A percentile compares a stretch with the other conserved stretches of the same genome.
Evolutionary conservation across 1,140 invertebrate genomes (phyloP).

Genomic region (Pomacea maculata): DNA sequence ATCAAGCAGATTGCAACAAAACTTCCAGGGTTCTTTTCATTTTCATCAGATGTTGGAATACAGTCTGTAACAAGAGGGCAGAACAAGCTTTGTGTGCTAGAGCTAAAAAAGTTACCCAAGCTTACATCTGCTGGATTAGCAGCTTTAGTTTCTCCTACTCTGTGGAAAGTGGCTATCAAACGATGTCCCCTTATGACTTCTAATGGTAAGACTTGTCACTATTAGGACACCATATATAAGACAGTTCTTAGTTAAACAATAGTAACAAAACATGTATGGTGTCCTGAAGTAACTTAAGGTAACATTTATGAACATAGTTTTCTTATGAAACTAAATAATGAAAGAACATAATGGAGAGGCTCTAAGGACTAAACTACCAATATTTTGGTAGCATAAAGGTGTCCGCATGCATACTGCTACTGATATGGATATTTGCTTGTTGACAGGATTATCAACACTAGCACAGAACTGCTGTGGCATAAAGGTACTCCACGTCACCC

Average conservation of each 20-base stretch:
- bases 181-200: constrained; percentile 34
- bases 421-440: background rate
- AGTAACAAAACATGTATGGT: too few relatives aligned
- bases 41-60: constrained; percentile 46
- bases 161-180: constrained; percentile 38
- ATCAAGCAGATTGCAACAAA: too few relatives aligned
- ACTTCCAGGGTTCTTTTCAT: background rate
- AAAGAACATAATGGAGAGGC: too few relatives aligned
- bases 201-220: constrained; percentile 30
- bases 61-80: constrained; percentile 41
- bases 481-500: constrained; percentile 26
- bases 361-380: too few relatives aligned
- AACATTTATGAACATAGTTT: too few relatives aligned
- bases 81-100: constrained; percentile 35
- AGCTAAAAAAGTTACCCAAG: constrained; percentile 37
- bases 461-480: constrained; percentile 35
- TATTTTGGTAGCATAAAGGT: too few relatives aligned
- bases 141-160: constrained; percentile 33
- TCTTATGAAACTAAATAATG: too few relatives aligned
- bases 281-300: too few relatives aligned
- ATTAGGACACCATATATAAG: too few relatives aligned
- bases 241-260: too few relatives aligned
- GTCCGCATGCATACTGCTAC: too few relatives aligned
- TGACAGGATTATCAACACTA: constrained; percentile 35
- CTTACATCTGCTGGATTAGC: constrained; percentile 39